phyloP scores from a whole-genome alignment of 2,113 vertebrate genomes.

The Corydoras maculifer region DNA sequence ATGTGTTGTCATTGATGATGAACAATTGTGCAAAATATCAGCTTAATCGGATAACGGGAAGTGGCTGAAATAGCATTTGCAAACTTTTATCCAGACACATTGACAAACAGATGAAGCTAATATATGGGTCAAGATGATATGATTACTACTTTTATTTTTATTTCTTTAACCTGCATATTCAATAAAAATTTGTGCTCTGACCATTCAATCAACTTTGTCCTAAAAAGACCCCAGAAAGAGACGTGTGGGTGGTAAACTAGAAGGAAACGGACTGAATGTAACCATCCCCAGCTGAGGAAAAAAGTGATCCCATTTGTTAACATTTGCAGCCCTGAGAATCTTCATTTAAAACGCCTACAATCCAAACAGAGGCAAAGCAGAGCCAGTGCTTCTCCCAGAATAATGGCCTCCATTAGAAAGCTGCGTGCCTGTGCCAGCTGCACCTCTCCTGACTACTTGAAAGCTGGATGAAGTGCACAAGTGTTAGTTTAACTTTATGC shows the following conservation, averaged over 20 bases:
- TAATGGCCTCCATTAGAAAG: slow-evolving; percentile 59
- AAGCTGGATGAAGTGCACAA: slow-evolving; percentile 31
- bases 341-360: slow-evolving; percentile 49
- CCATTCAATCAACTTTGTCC: not conserved
- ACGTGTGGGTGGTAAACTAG: not conserved
- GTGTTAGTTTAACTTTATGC: slow-evolving; percentile 37
- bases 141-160: no score
- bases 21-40: no score
- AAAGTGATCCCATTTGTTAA: slow-evolving; percentile 61
- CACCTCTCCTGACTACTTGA: slow-evolving; percentile 43
- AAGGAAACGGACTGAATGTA: not conserved
- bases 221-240: slow-evolving; percentile 4
- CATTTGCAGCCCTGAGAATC: slow-evolving; percentile 56
- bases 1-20: no score
- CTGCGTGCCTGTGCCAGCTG: slow-evolving; percentile 63
- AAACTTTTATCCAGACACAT: no score
- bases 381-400: slow-evolving; percentile 62
- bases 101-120: no score
- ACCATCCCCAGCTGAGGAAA: slow-evolving; percentile 44
- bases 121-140: no score
- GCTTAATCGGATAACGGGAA: no score
- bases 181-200: no score
- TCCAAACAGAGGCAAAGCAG: slow-evolving; percentile 63
- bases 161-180: no score
- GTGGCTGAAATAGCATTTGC: no score